Percentiles rank a stretch among this genome's conserved stretches.
phyloP scores from a whole-genome alignment of 2,113 vertebrate genomes.

The Eulacestoma nigropectus region DNA sequence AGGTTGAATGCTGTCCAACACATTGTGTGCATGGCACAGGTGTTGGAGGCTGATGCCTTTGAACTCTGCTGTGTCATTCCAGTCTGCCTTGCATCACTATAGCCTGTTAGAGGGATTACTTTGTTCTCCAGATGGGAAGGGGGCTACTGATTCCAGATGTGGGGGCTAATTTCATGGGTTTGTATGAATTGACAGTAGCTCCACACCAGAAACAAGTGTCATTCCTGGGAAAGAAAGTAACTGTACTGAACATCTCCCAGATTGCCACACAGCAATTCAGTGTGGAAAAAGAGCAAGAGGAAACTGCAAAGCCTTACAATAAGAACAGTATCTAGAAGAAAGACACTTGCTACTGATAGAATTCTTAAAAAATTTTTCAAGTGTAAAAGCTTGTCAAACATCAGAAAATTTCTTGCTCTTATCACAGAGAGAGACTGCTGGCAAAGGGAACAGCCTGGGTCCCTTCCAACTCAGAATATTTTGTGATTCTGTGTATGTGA shows the following conservation, averaged over 20 bases:
- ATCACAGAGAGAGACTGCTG: not conserved
- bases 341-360: not conserved
- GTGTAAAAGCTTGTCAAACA: not conserved
- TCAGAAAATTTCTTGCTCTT: not conserved
- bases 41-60: constrained; percentile 19
- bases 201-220: not conserved
- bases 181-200: not conserved
- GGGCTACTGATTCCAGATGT: not conserved
- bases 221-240: not conserved
- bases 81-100: not conserved
- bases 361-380: not conserved
- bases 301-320: not conserved
- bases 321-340: not conserved
- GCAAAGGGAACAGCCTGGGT: not conserved
- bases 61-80: constrained; percentile 17
- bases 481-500: not conserved
- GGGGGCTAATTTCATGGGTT: not conserved
- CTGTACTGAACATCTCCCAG: not conserved
- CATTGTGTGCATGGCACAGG: not conserved
- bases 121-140: not conserved
- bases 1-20: not conserved
- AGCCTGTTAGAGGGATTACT: not conserved
- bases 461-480: not conserved
- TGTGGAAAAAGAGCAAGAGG: not conserved
- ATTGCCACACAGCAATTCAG: not conserved